Evolutionary conservation across 2,888 invertebrate genomes (phyloP).

Genomic region (Mycalesis mineus): DNA sequence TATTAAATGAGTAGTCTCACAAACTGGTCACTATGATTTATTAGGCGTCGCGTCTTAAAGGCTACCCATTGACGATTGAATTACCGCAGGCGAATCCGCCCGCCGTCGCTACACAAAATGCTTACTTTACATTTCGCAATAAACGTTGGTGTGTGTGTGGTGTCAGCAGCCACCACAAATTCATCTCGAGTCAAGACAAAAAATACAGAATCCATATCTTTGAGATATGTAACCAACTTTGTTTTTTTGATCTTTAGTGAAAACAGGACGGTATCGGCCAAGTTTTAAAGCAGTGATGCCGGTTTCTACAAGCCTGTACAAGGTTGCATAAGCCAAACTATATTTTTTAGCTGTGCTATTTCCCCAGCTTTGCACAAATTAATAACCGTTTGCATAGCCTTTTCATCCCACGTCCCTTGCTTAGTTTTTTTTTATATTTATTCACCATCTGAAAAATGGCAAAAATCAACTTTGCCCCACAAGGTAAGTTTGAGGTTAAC

Average conservation of each 20-base stretch:
- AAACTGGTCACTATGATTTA: no score
- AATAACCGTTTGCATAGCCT: slow-evolving; percentile 28
- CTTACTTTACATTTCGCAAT: no score
- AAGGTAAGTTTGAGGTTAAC: slow-evolving; percentile 11
- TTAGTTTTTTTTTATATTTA: no score
- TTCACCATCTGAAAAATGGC: slow-evolving; percentile 24
- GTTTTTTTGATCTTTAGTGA: slow-evolving; percentile 30
- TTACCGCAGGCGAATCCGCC: no score
- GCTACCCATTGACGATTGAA: no score
- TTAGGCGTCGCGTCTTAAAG: no score
- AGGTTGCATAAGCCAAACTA: background rate
- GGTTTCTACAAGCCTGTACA: slow-evolving; percentile 25
- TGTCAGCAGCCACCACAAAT: no score
- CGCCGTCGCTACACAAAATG: no score
- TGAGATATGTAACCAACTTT: slow-evolving; percentile 27
- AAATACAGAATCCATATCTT: slow-evolving; percentile 31
- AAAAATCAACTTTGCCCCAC: slow-evolving; percentile 18
- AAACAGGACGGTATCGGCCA: slow-evolving; percentile 30
- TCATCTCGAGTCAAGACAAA: slow-evolving; percentile 31
- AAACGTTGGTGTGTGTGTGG: no score
- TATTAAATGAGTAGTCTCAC: no score
- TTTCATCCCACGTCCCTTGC: slow-evolving; percentile 24
- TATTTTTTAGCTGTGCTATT: background rate
- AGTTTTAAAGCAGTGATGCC: slow-evolving; percentile 24
- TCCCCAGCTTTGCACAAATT: slow-evolving; percentile 18